phyloP scores from a whole-genome alignment of 2,888 invertebrate species.

The Nycteola revayana region DNA sequence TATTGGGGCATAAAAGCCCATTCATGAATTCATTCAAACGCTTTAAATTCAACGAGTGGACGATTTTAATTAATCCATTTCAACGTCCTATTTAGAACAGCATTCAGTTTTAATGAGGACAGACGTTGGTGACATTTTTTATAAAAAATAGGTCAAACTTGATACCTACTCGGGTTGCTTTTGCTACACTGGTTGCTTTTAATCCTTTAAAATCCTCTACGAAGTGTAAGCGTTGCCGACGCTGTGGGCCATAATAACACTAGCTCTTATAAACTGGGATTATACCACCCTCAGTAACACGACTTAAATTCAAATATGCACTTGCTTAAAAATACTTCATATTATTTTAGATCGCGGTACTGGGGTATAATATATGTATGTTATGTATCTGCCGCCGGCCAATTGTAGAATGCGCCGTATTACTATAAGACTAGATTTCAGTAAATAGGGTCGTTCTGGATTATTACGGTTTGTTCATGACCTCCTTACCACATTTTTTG shows the following conservation, averaged over 20 bases:
- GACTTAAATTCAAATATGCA: constrained; percentile 60
- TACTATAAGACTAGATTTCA: too few relatives aligned
- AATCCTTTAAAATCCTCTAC: constrained; percentile 53
- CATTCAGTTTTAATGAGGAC: constrained; percentile 10
- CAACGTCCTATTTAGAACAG: neutral
- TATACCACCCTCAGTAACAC: constrained; percentile 54
- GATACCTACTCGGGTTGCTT: constrained; percentile 31
- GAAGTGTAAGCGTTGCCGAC: constrained; percentile 46
- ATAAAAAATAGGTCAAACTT: constrained; percentile 33
- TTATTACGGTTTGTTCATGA: too few relatives aligned
- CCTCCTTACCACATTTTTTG: too few relatives aligned
- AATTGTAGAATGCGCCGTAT: too few relatives aligned
- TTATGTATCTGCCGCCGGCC: too few relatives aligned
- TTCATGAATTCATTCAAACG: too few relatives aligned
- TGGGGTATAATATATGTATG: too few relatives aligned
- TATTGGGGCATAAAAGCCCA: too few relatives aligned
- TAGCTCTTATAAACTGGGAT: constrained; percentile 64
- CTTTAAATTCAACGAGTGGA: too few relatives aligned
- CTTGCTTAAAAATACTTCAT: constrained; percentile 50
- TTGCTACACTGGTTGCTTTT: constrained; percentile 45
- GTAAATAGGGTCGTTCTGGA: too few relatives aligned
- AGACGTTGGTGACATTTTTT: constrained; percentile 10
- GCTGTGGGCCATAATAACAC: constrained; percentile 56
- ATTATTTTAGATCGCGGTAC: constrained; percentile 14
- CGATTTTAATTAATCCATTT: too few relatives aligned